phyloP scores from a whole-genome alignment of 2,888 invertebrate genomes.

The Scrobipalpa atriplicella region DNA sequence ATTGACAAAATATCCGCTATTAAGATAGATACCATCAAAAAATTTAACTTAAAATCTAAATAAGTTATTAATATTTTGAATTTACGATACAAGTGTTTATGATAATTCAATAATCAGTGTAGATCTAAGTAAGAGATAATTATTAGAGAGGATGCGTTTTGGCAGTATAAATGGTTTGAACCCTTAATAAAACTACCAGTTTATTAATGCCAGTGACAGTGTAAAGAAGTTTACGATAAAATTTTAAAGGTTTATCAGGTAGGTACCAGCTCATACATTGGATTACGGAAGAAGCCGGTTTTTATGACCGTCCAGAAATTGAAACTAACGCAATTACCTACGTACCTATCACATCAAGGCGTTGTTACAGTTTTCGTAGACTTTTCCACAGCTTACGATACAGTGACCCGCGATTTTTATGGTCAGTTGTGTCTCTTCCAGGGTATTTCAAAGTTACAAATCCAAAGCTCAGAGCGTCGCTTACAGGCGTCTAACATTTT shows the following conservation, averaged over 20 bases:
- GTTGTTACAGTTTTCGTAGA: too few species aligned
- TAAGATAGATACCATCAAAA: neutral
- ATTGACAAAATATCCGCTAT: neutral
- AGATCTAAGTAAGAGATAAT: neutral
- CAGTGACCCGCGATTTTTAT: too few species aligned
- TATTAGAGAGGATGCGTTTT: neutral
- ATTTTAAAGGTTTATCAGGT: neutral
- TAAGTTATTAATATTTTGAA: neutral
- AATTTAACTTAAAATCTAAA: neutral
- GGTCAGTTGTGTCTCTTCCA: too few species aligned
- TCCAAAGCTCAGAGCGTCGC: too few species aligned
- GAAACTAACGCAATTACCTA: too few species aligned
- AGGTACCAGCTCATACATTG: too few species aligned
- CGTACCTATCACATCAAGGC: too few species aligned
- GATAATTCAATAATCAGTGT: neutral
- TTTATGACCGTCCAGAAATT: too few species aligned
- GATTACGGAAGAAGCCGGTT: too few species aligned
- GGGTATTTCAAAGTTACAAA: too few species aligned
- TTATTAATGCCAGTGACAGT: neutral
- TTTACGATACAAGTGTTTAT: neutral
- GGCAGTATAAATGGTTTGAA: slow-evolving; percentile 1
- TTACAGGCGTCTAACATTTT: too few species aligned
- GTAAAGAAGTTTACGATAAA: neutral
- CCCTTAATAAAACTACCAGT: neutral
- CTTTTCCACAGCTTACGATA: too few species aligned